Evolutionary conservation across 2,113 vertebrate genomes (phyloP), one percentile per base, ranked within the genome.

Genomic region (Machaerirhynchus nigripectus): DNA sequence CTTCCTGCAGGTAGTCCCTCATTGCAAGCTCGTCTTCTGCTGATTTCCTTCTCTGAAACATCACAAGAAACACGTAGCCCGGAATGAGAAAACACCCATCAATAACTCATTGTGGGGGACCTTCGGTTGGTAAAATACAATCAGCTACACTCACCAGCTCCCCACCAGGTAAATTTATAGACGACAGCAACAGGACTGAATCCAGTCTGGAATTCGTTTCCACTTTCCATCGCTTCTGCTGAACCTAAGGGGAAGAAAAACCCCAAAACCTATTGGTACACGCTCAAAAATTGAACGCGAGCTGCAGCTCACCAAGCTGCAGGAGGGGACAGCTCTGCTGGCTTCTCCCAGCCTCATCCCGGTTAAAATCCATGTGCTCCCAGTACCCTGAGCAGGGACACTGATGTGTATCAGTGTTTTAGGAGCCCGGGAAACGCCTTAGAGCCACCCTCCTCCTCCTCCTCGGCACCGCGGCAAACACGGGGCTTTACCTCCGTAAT

Each of bases 161-260:
- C 93, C 99, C 99, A 17, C 99, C 99, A 5, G 99, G 99, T 68
- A 99, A 98, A 88, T 99, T 99, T 89, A 99, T 98, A 37, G 99
- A 98, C 0, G 99, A 99, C 30, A 99, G 97, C 56, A 99, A 96
- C 69, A 99, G 95, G 50, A 99, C 98, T 2, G 99, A 99, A 94
- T 99, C 99, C 56, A 99, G 97, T 26, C 99, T 97, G 19, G 99
- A 99, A 88, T 99, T 99, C 2, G 99, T 99, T 95, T 99, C 99
- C 73, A 99, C 99, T 94, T 99, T 99, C 99, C 99, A 99, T 31
- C 99, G 98, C 86, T 99, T 99, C 97, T 99, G 99, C 56, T 99
- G 99, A 46, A 99, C 99, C 99, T 99, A 31, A 42, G 15, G 11
- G 37, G 1, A 4, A 50, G 57, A 79, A 42, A 39, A 57, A 23